These are phyloP conservation scores for Eretmochelys imbricata DNA, from an alignment of 2,113 vertebrate genomes.

Conservation along the genomic window DNA sequence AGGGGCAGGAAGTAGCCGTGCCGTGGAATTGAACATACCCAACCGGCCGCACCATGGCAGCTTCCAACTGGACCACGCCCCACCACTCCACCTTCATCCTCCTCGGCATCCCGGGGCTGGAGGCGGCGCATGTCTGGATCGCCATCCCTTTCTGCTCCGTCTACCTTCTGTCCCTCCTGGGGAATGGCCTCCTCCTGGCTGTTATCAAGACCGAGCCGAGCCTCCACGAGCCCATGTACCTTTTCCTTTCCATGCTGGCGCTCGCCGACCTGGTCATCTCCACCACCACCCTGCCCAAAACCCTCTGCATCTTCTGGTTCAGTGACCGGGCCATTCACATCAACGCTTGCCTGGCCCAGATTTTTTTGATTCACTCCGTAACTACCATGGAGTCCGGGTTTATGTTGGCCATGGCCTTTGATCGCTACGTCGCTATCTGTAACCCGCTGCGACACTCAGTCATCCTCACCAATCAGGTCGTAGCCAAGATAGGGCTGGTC, in stretches of 20 bases:
- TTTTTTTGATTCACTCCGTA: constrained; percentile 62
- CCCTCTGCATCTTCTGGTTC: constrained; percentile 63
- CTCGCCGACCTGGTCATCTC: too few relatives aligned
- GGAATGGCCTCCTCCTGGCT: too few relatives aligned
- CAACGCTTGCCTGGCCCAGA: constrained; percentile 46
- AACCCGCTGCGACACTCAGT: too few relatives aligned
- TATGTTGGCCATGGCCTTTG: too few relatives aligned
- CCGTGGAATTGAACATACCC: rapidly evolving
- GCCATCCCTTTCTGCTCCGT: too few relatives aligned
- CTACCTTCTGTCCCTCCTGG: too few relatives aligned
- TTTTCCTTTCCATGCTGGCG: too few relatives aligned
- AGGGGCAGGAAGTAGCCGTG: not conserved
- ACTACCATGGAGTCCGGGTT: constrained; percentile 7
- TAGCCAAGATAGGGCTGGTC: too few relatives aligned
- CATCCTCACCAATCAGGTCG: too few relatives aligned
- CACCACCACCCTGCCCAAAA: constrained; percentile 50
- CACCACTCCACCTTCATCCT: constrained; percentile 57
- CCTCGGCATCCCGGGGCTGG: constrained; percentile 58
- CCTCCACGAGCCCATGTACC: too few relatives aligned
- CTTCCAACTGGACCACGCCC: not conserved
- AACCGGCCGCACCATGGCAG: not conserved
- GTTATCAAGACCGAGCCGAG: too few relatives aligned
- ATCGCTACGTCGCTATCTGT: too few relatives aligned
- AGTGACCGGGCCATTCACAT: constrained; percentile 36
- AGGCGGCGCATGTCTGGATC: not conserved